A percentile compares a stretch with the other conserved stretches of the same genome.
Conservation (phyloP, 2,113 vertebrate species). For the Aspiorhynchus laticeps region DNA sequence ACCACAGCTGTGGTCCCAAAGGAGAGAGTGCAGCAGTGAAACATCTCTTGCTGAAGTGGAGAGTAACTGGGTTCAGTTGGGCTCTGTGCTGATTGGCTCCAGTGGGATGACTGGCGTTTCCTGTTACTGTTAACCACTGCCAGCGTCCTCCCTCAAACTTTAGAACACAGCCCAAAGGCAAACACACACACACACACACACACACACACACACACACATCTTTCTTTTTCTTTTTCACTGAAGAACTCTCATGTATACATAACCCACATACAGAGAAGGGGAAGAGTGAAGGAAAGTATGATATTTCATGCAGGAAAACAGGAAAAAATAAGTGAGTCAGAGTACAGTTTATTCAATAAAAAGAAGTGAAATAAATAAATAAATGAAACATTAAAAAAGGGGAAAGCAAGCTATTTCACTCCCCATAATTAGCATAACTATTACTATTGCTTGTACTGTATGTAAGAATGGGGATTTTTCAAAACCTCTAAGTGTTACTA, state of each 20-base stretch:
- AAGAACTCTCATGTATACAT: conserved; percentile 69
- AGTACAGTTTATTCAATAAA: not conserved
- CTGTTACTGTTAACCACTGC: conserved; percentile 56
- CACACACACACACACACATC: not conserved
- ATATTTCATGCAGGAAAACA: conserved; percentile 47
- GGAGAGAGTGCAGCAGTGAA: conserved; percentile 34
- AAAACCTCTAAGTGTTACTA: too few relatives aligned
- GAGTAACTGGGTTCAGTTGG: conserved; percentile 16
- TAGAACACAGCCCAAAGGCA: conserved; percentile 48
- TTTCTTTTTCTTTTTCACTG: conserved; percentile 43
- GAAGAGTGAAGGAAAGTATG: conserved; percentile 33
- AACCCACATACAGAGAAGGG: conserved; percentile 62
- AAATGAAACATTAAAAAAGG: not conserved
- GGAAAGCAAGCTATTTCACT: not conserved
- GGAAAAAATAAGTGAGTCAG: too few relatives aligned
- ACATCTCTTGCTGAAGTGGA: conserved; percentile 37
- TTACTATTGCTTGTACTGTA: not conserved
- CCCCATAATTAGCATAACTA: too few relatives aligned
- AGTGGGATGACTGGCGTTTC: conserved; percentile 55
- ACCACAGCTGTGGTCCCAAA: conserved; percentile 53
- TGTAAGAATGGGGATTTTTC: too few relatives aligned
- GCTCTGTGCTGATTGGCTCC: conserved; percentile 48
- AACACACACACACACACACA: not conserved
- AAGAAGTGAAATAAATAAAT: not conserved
- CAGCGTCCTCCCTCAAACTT: conserved; percentile 53